Evolutionary conservation across 1,140 invertebrate species (phyloP), one percentile per base, ranked within the genome.

Genomic region (Zophobas morio): DNA sequence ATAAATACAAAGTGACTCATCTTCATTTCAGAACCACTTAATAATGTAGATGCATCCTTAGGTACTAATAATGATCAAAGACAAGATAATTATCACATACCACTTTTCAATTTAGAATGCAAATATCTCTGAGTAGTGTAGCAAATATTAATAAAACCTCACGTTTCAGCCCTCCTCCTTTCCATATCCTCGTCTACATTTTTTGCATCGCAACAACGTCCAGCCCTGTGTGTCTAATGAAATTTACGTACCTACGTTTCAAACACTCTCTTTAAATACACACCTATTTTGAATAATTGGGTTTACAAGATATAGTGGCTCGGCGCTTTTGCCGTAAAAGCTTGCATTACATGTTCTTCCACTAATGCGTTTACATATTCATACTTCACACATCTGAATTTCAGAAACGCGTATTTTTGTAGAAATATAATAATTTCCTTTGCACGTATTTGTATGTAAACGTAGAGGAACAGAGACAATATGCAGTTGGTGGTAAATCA

Each of bases 401-500:
- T 53, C 36, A 40, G 46, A 33, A 37, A 72, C 51, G 70, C n/a
- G 37, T 36, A 53, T 54, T 54, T 72, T 72, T 72, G 32, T 36
- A 35, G 37, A 72, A 54, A 33, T 72, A 53, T 51, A 8, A 53
- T 70, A 47, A 70, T 46, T n/a, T 70, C 46, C 6, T 70, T 6
- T 20, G 53, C 66, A 46, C n/a, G 33, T 42, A 70, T 70, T 70
- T 70, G 33, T 32, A 42, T 1, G 34, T n/a, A 53, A 4, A 72
- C 8, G 36, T 60, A 33, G 6, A 37, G 42, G 34, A 76, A 80
- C 74, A 51, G 53, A 74, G 54, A 77, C 78, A 80, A 76, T 78
- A 79, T 77, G 66, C 70, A 77, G 54, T 57, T 73, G 74, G 47
- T 56, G 72, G 70, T 79, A 81, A 81, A 81, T 80, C 79, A 80